phyloP scores from a whole-genome alignment of 2,888 invertebrate genomes.

The Theodoxus fluviatilis region DNA sequence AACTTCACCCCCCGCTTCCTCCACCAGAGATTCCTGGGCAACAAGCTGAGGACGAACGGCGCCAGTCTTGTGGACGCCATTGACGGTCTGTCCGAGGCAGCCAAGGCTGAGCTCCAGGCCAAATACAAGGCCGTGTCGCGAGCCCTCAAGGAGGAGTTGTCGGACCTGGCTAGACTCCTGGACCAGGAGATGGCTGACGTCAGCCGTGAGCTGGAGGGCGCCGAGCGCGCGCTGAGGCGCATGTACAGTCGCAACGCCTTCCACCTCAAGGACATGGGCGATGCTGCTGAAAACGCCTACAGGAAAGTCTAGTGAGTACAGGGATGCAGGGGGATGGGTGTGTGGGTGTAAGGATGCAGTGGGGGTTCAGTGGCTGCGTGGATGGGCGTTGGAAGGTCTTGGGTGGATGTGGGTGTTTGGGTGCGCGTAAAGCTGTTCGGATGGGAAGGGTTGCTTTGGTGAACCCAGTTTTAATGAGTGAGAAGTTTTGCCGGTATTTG shows the following conservation, averaged over 20 bases:
- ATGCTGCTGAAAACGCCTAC: slow-evolving; percentile 24
- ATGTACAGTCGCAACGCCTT: slow-evolving; percentile 46
- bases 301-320: not conserved
- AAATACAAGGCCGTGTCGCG: slow-evolving; percentile 41
- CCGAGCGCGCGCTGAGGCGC: slow-evolving; percentile 36
- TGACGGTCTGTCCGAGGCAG: not conserved
- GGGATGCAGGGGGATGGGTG: not conserved
- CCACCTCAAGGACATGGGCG: slow-evolving; percentile 40
- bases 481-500: too few relatives aligned
- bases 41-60: not conserved
- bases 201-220: slow-evolving; percentile 33
- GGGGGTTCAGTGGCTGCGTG: not conserved
- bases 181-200: slow-evolving; percentile 35
- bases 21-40: slow-evolving; percentile 4
- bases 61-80: not conserved
- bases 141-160: slow-evolving; percentile 38
- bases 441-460: too few relatives aligned
- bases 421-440: not conserved
- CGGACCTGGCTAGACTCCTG: slow-evolving; percentile 35
- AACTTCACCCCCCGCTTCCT: too few relatives aligned
- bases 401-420: slow-evolving; percentile 8
- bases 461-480: too few relatives aligned
- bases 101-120: slow-evolving; percentile 30
- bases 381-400: slow-evolving; percentile 4
- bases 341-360: slow-evolving; percentile 1